Percentiles rank a stretch among this genome's conserved stretches.
Conservation (phyloP, 2,113 vertebrate genomes). For the Zootoca vivipara region DNA sequence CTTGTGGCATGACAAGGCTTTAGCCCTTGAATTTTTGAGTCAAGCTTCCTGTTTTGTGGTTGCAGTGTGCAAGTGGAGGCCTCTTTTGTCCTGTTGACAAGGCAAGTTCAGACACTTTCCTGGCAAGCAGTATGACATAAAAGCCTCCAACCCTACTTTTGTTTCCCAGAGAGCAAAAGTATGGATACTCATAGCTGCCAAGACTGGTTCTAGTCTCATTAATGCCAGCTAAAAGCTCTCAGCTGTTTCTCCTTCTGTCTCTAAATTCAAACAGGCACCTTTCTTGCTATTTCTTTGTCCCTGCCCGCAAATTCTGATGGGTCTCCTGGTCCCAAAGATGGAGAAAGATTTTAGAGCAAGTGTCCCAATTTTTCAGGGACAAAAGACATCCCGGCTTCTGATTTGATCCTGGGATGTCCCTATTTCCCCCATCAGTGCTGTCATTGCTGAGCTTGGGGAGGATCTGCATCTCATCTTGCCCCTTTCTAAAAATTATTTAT, state of each 20-base stretch:
- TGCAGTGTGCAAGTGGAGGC: not conserved
- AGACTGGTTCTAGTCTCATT: too few species aligned
- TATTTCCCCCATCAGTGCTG: too few species aligned
- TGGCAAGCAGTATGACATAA: not conserved
- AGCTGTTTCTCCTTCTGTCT: not conserved
- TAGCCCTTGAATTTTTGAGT: not conserved
- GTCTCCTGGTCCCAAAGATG: not conserved
- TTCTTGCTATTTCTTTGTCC: not conserved
- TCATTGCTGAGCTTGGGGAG: too few species aligned
- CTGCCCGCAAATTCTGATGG: not conserved
- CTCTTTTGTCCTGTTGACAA: not conserved
- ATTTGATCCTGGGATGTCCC: too few species aligned
- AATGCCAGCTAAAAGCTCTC: not conserved
- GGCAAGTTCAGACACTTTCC: not conserved
- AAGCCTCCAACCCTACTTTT: not conserved
- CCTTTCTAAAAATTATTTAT: too few species aligned
- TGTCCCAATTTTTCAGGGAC: not conserved
- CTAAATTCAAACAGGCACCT: not conserved
- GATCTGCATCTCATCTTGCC: too few species aligned
- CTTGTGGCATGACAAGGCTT: not conserved
- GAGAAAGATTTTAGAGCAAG: not conserved
- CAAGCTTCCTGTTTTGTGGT: not conserved
- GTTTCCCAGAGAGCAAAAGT: not conserved
- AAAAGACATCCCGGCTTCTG: too few species aligned
- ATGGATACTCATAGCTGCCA: not conserved